A percentile compares a stretch with the other conserved stretches of the same genome.
Evolutionary conservation across 2,113 vertebrate genomes (phyloP).

Genomic region (Equus przewalskii): DNA sequence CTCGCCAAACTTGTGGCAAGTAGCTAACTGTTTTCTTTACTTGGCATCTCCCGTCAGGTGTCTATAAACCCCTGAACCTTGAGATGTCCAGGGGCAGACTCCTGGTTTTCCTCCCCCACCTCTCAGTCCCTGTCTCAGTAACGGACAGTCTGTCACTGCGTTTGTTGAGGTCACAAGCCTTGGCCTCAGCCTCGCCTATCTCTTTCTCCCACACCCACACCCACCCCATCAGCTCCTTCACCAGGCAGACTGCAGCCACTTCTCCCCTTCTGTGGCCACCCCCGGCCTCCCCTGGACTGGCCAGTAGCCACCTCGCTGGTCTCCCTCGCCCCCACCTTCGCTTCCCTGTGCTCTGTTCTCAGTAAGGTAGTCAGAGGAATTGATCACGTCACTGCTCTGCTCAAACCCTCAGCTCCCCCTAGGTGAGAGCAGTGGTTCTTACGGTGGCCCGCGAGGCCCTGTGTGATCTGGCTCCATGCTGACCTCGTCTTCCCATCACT

Average conservation of each 20-base stretch:
- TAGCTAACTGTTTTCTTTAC: neutral
- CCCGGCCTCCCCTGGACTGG: neutral
- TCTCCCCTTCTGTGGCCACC: neutral
- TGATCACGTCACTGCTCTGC: neutral
- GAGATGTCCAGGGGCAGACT: neutral
- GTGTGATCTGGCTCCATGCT: neutral
- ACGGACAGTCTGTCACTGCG: neutral
- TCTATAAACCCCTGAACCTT: neutral
- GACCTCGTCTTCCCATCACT: neutral
- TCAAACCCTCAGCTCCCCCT: neutral
- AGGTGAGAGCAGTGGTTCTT: neutral
- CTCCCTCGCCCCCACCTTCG: neutral
- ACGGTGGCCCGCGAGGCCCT: fast-evolving
- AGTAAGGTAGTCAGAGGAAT: neutral
- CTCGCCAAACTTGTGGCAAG: neutral
- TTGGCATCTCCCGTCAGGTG: neutral
- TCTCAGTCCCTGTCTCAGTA: neutral
- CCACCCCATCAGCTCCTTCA: neutral
- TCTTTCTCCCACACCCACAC: neutral
- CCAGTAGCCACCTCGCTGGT: neutral
- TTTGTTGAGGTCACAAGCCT: neutral
- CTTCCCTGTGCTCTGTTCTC: neutral
- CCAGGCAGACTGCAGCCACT: neutral
- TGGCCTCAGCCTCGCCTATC: neutral
- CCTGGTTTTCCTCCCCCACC: neutral